Conservation (phyloP, 2,888 invertebrate genomes). For the Machimus rusticus region DNA sequence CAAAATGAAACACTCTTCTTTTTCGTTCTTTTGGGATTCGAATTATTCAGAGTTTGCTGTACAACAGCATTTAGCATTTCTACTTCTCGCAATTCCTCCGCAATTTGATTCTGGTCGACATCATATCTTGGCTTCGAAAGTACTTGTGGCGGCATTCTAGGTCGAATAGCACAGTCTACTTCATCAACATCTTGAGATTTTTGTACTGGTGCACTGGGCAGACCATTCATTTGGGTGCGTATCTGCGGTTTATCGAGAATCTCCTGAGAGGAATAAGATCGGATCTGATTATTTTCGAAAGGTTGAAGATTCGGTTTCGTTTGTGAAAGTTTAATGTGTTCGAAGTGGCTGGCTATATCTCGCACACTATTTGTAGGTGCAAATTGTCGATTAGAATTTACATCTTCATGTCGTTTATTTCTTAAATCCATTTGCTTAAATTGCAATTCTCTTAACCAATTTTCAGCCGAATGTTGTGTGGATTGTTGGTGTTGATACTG, state of each 20-base stretch:
- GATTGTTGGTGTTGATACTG: conserved; percentile 63
- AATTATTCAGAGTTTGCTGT: conserved; percentile 65
- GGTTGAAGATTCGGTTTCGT: conserved; percentile 31
- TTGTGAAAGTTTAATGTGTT: conserved; percentile 60
- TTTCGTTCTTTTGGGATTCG: conserved; percentile 71
- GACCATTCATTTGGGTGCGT: conserved; percentile 65
- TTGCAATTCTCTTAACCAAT: conserved; percentile 81
- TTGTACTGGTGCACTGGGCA: conserved; percentile 51
- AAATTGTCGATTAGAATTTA: neutral
- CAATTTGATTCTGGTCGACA: conserved; percentile 65
- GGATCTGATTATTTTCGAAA: conserved; percentile 49
- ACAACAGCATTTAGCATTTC: conserved; percentile 67
- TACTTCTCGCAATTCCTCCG: conserved; percentile 67
- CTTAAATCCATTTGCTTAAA: conserved; percentile 76
- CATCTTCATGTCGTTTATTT: conserved; percentile 58
- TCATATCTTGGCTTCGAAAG: conserved; percentile 60
- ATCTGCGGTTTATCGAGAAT: conserved; percentile 56
- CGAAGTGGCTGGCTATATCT: conserved; percentile 84
- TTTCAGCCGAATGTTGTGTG: conserved; percentile 60
- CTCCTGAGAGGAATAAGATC: conserved; percentile 60
- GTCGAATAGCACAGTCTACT: conserved; percentile 54
- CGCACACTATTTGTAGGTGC: conserved; percentile 67
- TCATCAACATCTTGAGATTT: conserved; percentile 54
- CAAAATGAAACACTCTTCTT: conserved; percentile 96
- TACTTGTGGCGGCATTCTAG: neutral